Conservation (phyloP, 2,888 invertebrate species). For the Timandra comae region DNA sequence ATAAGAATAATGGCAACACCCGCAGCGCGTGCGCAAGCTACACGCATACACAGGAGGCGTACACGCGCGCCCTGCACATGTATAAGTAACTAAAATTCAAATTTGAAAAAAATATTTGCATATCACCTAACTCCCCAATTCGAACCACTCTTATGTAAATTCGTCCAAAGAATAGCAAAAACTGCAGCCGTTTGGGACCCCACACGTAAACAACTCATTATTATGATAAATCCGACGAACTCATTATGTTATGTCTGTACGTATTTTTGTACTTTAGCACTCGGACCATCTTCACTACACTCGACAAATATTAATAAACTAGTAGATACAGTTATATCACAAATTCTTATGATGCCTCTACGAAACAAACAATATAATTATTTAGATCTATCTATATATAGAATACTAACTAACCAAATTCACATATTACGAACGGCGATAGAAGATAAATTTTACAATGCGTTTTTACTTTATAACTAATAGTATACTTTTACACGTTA, state of each 20-base stretch:
- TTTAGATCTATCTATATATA: conserved; percentile 53
- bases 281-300: conserved; percentile 40
- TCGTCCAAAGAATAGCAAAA: conserved; percentile 52
- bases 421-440: conserved; percentile 48
- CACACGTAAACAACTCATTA: conserved; percentile 56
- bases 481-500: conserved; percentile 70
- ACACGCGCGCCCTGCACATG: conserved; percentile 39
- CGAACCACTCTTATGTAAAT: conserved; percentile 68
- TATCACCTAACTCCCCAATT: conserved; percentile 72
- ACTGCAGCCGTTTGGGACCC: conserved; percentile 64
- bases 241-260: conserved; percentile 69
- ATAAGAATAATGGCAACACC: conserved; percentile 47
- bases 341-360: conserved; percentile 74
- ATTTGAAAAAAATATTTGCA: conserved; percentile 73
- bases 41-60: conserved; percentile 29
- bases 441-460: conserved; percentile 63
- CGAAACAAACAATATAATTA: conserved; percentile 72
- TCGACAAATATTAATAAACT: conserved; percentile 55
- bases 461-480: conserved; percentile 55
- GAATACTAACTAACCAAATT: conserved; percentile 46
- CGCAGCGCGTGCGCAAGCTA: conserved; percentile 59
- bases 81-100: conserved; percentile 44
- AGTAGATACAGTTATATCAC: conserved; percentile 74
- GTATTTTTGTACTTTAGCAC: conserved; percentile 57
- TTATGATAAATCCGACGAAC: conserved; percentile 60